phyloP scores from a whole-genome alignment of 2,888 invertebrate species.

The Pristionchus arcanus region DNA sequence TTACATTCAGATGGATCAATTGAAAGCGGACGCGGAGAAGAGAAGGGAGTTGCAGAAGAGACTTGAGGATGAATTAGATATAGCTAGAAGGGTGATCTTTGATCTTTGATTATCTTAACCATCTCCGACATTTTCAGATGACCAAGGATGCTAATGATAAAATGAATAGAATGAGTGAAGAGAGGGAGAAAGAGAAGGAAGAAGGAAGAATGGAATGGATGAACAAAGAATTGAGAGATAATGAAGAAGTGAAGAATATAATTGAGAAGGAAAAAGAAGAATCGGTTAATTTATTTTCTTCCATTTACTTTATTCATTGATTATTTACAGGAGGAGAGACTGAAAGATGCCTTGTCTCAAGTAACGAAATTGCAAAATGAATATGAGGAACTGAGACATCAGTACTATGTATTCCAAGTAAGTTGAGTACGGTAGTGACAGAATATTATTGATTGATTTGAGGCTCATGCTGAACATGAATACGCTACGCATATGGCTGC shows the following conservation, averaged over 20 bases:
- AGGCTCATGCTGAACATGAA: neutral
- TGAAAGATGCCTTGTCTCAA: neutral
- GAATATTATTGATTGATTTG: neutral
- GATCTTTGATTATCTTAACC: neutral
- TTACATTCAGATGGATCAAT: neutral
- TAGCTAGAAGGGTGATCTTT: slow-evolving; percentile 38
- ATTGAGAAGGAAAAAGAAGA: neutral
- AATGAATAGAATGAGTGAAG: neutral
- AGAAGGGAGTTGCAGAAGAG: neutral
- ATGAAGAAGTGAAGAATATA: neutral
- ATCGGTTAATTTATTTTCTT: neutral
- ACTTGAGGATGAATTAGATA: slow-evolving; percentile 34
- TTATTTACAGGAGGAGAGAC: neutral
- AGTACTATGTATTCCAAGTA: neutral
- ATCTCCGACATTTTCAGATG: neutral
- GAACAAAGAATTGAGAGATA: slow-evolving; percentile 35
- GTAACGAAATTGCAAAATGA: neutral
- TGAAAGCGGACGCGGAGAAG: neutral
- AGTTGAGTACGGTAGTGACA: neutral
- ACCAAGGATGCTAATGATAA: neutral
- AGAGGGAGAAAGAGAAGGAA: slow-evolving; percentile 20
- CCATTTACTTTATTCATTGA: neutral
- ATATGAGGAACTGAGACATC: neutral
- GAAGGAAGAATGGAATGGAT: slow-evolving; percentile 31
- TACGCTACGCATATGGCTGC: neutral